A percentile compares a stretch with the other conserved stretches of the same genome.
Conservation (phyloP, 2,797 vertebrate species). For the Podarcis siculus region DNA sequence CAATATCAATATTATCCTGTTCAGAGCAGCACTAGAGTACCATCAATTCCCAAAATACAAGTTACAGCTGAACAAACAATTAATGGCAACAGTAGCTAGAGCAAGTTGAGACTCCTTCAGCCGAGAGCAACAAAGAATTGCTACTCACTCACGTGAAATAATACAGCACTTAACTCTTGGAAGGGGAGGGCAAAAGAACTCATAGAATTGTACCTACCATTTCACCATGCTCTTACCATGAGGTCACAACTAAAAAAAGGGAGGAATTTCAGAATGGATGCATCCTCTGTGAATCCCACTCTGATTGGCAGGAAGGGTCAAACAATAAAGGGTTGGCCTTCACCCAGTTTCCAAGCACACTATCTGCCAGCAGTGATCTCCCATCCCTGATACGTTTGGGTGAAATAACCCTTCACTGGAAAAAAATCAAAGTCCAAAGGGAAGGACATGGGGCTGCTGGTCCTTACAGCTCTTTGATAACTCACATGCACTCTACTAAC, state of each 20-base stretch:
- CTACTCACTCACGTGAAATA: not conserved
- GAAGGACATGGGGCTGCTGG: not conserved
- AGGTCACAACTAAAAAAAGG: not conserved
- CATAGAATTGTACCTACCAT: not conserved
- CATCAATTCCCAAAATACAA: not conserved
- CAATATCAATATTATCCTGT: not conserved
- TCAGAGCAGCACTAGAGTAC: not conserved
- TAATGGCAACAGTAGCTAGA: not conserved
- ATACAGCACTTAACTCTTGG: not conserved
- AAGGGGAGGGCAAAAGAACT: not conserved
- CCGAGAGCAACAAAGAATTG: not conserved
- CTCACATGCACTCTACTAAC: not conserved
- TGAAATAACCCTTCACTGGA: not conserved
- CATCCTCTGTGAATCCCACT: not conserved
- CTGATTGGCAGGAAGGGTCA: not conserved
- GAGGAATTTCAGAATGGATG: not conserved
- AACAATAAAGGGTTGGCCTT: not conserved
- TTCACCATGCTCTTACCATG: not conserved
- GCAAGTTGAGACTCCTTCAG: not conserved
- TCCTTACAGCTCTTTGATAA: not conserved
- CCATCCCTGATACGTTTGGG: not conserved
- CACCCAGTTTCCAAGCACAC: not conserved
- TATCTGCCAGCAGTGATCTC: not conserved
- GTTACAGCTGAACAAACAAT: not conserved
- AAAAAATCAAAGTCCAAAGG: not conserved